These are phyloP conservation scores for Aplodontia rufa DNA, from an alignment of 2,113 vertebrate species.

Conservation along the genomic window DNA sequence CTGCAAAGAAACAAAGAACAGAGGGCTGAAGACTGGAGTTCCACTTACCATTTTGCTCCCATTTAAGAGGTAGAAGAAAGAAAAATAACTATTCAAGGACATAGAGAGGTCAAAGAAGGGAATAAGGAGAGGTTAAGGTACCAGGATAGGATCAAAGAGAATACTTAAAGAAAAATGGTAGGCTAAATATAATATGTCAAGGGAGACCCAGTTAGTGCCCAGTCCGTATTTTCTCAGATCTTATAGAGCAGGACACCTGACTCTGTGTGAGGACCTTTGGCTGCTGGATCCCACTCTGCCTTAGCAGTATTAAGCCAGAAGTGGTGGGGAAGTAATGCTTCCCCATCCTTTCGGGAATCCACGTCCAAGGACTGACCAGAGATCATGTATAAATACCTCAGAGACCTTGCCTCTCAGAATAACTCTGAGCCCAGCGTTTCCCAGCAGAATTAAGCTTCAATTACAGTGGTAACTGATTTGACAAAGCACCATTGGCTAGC, in stretches of 20 bases:
- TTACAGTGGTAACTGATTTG: background rate
- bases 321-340: background rate
- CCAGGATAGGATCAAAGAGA: background rate
- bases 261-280: background rate
- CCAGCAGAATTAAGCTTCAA: background rate
- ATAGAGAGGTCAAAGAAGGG: background rate
- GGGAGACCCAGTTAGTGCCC: background rate
- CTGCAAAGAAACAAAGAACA: constrained; percentile 15
- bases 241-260: background rate
- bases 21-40: background rate
- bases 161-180: background rate
- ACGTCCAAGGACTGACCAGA: background rate
- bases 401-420: background rate
- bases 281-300: background rate
- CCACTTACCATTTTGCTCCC: background rate
- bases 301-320: background rate
- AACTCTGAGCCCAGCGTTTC: background rate
- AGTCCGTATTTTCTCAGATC: background rate
- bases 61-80: background rate
- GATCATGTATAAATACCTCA: background rate
- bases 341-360: background rate
- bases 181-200: background rate
- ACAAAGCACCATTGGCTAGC: background rate
- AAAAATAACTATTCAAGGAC: background rate
- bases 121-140: background rate